phyloP scores from a whole-genome alignment of 2,113 vertebrate species.

The Melanotaenia duboulayi region DNA sequence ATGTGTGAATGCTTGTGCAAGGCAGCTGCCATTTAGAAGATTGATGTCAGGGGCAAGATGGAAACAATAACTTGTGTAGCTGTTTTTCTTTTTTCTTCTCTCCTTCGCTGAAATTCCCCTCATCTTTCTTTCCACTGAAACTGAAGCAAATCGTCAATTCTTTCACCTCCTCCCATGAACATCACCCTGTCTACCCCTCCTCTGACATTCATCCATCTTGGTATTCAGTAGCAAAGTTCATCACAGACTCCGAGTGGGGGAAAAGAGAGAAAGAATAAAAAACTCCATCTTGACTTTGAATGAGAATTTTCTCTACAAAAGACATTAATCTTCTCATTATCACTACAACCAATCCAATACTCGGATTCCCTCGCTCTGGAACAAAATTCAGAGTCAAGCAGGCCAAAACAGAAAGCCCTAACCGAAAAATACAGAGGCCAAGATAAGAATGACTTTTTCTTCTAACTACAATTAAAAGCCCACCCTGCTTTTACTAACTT shows the following conservation, averaged over 20 bases:
- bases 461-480: constrained; percentile 25
- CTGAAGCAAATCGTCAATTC: constrained; percentile 38
- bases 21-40: constrained; percentile 67
- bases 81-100: constrained; percentile 36
- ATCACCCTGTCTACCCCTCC: constrained; percentile 3
- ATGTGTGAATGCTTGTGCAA: background rate
- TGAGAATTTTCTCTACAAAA: constrained; percentile 54
- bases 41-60: constrained; percentile 67
- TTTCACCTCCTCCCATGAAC: background rate
- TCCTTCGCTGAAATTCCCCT: constrained; percentile 9
- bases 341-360: constrained; percentile 28
- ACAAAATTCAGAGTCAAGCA: constrained; percentile 26
- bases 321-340: constrained; percentile 67
- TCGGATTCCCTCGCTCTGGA: constrained; percentile 38
- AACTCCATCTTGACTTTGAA: constrained; percentile 54
- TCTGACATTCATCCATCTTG: constrained; percentile 53
- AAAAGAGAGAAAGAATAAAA: background rate
- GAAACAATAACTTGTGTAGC: constrained; percentile 74
- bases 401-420: background rate
- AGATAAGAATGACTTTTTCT: constrained; percentile 28
- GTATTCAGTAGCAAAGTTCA: constrained; percentile 51
- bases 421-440: constrained; percentile 5
- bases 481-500: constrained; percentile 8
- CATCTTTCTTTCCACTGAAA: constrained; percentile 40
- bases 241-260: constrained; percentile 10